Conservation (phyloP, 2,797 vertebrate genomes). For the Sphenodon punctatus region DNA sequence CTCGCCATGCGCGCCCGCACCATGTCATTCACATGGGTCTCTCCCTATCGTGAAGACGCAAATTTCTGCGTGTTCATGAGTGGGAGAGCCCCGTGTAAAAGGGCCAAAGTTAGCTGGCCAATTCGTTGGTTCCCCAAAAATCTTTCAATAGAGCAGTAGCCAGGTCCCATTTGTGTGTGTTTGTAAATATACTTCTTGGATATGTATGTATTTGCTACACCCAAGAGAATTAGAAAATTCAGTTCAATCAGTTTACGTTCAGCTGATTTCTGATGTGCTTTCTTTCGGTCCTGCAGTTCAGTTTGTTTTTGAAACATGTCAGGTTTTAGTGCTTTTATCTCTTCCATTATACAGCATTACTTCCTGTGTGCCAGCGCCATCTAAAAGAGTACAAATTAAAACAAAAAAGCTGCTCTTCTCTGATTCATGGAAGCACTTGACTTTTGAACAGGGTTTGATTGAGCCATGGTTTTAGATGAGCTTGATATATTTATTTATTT, state of each 20-base stretch:
- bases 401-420: neutral
- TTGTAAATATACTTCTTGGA: neutral
- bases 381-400: neutral
- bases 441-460: slow-evolving; percentile 18
- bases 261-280: neutral
- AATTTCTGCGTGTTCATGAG: too few relatives aligned
- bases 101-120: neutral
- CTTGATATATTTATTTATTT: too few relatives aligned
- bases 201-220: too few relatives aligned
- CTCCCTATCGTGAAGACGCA: too few relatives aligned
- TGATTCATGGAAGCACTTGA: neutral
- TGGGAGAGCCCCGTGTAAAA: too few relatives aligned
- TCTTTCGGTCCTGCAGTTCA: neutral
- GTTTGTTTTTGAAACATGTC: neutral
- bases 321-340: neutral
- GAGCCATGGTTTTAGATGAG: neutral
- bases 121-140: neutral
- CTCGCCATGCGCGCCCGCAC: too few relatives aligned
- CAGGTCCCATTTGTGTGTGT: neutral
- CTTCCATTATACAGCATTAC: neutral
- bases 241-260: neutral
- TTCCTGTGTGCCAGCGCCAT: slow-evolving; percentile 11
- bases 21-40: too few relatives aligned
- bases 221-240: accelerated
- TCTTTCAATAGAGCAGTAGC: neutral